Conservation (phyloP, 2,888 invertebrate genomes). For the Flexamia atlantica region DNA sequence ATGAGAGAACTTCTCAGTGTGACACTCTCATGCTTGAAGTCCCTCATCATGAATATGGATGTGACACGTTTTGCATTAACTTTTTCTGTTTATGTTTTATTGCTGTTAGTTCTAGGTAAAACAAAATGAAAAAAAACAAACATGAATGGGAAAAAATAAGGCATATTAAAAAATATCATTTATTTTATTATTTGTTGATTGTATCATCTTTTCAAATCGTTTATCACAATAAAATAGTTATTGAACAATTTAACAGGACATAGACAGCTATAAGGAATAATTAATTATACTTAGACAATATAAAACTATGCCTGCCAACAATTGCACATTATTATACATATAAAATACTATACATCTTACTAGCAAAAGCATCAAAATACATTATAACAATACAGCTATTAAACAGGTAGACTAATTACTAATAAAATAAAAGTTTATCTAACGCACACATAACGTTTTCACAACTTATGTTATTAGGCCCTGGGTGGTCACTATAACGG, state of each 20-base stretch:
- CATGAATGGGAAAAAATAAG: neutral
- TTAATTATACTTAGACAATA: conserved; percentile 57
- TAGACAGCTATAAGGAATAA: conserved; percentile 54
- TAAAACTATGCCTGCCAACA: conserved; percentile 60
- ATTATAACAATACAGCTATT: conserved; percentile 56
- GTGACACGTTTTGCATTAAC: too few species aligned
- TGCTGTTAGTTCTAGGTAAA: too few species aligned
- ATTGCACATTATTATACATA: conserved; percentile 62
- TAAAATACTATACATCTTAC: conserved; percentile 60
- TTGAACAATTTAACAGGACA: conserved; percentile 56
- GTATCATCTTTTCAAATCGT: conserved; percentile 59
- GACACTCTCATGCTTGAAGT: too few species aligned
- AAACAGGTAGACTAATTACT: conserved; percentile 33
- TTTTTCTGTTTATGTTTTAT: too few species aligned
- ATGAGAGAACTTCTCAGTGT: too few species aligned
- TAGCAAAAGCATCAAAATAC: conserved; percentile 61
- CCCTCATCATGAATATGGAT: too few species aligned
- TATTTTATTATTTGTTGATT: conserved; percentile 57
- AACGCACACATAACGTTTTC: conserved; percentile 19
- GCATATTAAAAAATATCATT: conserved; percentile 23
- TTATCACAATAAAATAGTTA: conserved; percentile 62
- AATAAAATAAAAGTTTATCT: conserved; percentile 17
- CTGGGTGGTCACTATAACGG: conserved; percentile 30
- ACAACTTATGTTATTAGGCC: conserved; percentile 59
- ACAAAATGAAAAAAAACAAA: too few species aligned